Base-by-base conservation (phyloP, 2,888 invertebrate species). In the Thelaira solivaga region DNA sequence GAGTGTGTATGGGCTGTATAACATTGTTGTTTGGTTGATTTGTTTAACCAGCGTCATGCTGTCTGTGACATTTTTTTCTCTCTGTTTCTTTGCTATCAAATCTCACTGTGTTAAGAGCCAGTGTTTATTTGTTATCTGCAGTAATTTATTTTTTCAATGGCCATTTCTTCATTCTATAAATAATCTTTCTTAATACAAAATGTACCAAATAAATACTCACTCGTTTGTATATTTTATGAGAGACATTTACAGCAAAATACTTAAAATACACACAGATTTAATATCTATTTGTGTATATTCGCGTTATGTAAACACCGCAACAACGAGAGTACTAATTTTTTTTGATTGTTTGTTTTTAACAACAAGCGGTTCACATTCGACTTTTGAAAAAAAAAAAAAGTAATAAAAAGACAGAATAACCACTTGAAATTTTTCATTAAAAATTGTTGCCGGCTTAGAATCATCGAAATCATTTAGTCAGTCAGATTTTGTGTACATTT, bases 351-450 rank as follows among this genome's bases (percentile, higher is more conserved):
- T 78, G 45, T 78, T 78, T 78, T 69, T 41, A 57, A 39, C 49
- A 51, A 29, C 22, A 65, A 67, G 24, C 69, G 49, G 11, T 69
- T 64, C 49, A 64, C 29, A 67, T 61, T 65, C 43, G 34, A 31
- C 31, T 20, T 59, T 51, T 10, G 29, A 13, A 69, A 69, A 34
- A 22, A 55, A 18, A 45, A 49, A 53, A 43, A 45, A 26, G 49
- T 13, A 73, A 73, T 57, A 65, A 73, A 16, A 68, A 73, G 57
- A 55, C 49, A 68, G 65, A 74, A 78, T 74, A 61, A 53, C 65
- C 62, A 74, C 78, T 78, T 74, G 39, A 78, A 47, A 74, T 65
- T 78, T 78, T 78, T 78, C 74, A 78, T 78, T 78, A 78, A 78
- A 69, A 69, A 47, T n/a, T 20, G 59, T 64, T 72, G 67, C 43